Conservation (phyloP, 2,113 vertebrate genomes). For the Nothoprocta pentlandii region DNA sequence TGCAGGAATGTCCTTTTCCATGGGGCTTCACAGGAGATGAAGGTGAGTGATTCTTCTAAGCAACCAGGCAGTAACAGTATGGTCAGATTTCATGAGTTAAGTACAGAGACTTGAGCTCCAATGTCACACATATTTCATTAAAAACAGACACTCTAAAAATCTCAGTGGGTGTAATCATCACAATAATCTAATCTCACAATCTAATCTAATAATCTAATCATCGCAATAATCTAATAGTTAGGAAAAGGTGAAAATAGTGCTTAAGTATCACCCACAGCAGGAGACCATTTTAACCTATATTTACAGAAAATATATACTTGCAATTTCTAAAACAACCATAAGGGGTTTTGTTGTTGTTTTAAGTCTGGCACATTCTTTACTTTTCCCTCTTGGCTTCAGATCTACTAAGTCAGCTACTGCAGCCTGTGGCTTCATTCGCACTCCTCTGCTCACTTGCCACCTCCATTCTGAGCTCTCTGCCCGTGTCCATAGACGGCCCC, state of each 20-base stretch:
- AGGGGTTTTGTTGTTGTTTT: background rate
- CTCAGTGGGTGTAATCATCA: background rate
- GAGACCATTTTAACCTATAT: background rate
- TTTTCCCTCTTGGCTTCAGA: background rate
- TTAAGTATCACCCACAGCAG: background rate
- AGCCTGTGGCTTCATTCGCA: background rate
- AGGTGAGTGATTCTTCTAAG: background rate
- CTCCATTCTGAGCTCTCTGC: background rate
- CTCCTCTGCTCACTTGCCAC: background rate
- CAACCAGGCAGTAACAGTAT: background rate
- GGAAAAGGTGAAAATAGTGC: background rate
- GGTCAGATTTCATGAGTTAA: background rate
- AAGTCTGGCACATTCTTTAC: background rate
- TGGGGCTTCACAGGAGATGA: fast-evolving
- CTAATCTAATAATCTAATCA: background rate
- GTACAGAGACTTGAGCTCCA: background rate
- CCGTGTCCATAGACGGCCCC: background rate
- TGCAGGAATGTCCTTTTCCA: background rate
- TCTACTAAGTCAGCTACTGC: fast-evolving
- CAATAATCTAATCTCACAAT: background rate
- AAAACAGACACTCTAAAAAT: background rate
- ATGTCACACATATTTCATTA: background rate
- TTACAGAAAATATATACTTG: background rate
- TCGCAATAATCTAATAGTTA: background rate
- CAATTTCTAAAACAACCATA: background rate